Conservation (phyloP, 2,888 invertebrate genomes). For the Himalopsyche anomala region DNA sequence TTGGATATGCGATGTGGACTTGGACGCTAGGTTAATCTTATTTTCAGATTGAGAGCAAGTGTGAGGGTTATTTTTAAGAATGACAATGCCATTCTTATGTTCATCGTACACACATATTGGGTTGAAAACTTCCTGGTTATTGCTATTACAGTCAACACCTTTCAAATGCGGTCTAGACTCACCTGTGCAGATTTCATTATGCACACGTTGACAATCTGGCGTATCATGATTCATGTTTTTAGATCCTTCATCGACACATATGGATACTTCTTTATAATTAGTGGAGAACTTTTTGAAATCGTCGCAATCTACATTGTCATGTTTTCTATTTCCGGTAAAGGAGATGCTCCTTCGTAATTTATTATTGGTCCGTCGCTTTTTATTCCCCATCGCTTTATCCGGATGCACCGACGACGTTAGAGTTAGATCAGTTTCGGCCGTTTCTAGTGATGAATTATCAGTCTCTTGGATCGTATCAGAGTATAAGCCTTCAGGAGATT, state of each 20-base stretch:
- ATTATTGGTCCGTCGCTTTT: conserved; percentile 73
- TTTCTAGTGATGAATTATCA: conserved; percentile 52
- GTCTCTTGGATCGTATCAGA: conserved; percentile 52
- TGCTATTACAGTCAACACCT: conserved; percentile 52
- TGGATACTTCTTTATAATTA: conserved; percentile 15
- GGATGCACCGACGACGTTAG: conserved; percentile 70
- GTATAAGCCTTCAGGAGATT: conserved; percentile 40
- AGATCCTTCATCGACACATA: conserved; percentile 7
- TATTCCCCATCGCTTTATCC: conserved; percentile 70
- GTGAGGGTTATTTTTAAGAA: conserved; percentile 8
- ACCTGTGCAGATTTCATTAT: not conserved
- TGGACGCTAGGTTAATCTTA: not conserved
- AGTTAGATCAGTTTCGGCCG: conserved; percentile 70
- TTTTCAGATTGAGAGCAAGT: not conserved
- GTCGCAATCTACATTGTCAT: conserved; percentile 48
- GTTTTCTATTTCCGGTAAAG: conserved; percentile 72
- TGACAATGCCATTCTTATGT: conserved; percentile 7
- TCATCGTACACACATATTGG: not conserved
- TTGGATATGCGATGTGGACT: not conserved
- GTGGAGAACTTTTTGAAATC: conserved; percentile 17
- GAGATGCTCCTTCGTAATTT: conserved; percentile 78
- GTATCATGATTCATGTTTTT: conserved; percentile 9
- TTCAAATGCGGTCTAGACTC: conserved; percentile 16
- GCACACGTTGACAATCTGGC: not conserved
- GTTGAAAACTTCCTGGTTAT: conserved; percentile 3